These are phyloP conservation scores for Phyllopteryx taeniolatus DNA, from an alignment of 2,113 vertebrate species.

Conservation along the genomic window DNA sequence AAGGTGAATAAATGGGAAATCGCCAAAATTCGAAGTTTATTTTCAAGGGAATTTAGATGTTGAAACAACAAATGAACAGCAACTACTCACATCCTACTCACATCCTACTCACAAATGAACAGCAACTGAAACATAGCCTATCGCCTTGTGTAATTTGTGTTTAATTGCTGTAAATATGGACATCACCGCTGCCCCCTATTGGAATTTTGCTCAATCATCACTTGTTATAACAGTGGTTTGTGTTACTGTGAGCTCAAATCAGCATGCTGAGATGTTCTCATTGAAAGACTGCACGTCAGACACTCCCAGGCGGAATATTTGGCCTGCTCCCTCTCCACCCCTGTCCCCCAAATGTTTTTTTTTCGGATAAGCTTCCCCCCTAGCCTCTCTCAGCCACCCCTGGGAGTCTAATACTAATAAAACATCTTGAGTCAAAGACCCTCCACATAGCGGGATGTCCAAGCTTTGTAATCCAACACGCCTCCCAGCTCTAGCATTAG, in stretches of 20 bases:
- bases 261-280: conserved; percentile 44
- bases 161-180: background rate
- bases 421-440: conserved; percentile 58
- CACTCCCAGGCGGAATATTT: conserved; percentile 55
- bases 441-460: conserved; percentile 52
- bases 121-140: too few relatives aligned
- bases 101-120: too few relatives aligned
- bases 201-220: conserved; percentile 49
- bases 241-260: conserved; percentile 49
- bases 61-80: background rate
- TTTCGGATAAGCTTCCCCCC: conserved; percentile 56
- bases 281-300: conserved; percentile 55
- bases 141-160: too few relatives aligned
- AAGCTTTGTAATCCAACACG: conserved; percentile 53
- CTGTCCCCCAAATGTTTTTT: conserved; percentile 29
- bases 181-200: conserved; percentile 7
- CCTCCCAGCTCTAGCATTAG: conserved; percentile 43
- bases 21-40: background rate
- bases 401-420: conserved; percentile 61
- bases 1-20: background rate
- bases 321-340: conserved; percentile 19
- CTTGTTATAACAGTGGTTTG: conserved; percentile 56
- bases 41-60: background rate
- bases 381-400: conserved; percentile 31
- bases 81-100: too few relatives aligned